These are phyloP conservation scores for Sogatella furcifera DNA, from an alignment of 1,140 invertebrate genomes.

Conservation along the genomic window DNA sequence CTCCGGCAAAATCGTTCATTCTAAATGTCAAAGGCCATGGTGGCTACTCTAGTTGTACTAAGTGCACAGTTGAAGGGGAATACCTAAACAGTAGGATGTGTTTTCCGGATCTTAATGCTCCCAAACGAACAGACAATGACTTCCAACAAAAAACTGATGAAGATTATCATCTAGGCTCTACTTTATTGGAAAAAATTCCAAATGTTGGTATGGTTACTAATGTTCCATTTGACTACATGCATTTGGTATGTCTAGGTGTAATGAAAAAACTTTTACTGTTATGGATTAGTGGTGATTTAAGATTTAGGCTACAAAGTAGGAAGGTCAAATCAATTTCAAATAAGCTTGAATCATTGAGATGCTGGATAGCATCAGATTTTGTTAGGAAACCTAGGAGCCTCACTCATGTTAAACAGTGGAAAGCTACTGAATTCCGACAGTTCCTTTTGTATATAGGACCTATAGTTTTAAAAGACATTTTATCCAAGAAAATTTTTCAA, in stretches of 20 bases:
- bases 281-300: constrained; percentile 20
- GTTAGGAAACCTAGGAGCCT: too few species aligned
- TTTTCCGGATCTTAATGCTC: constrained; percentile 18
- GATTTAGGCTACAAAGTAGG: too few species aligned
- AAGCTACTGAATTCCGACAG: too few species aligned
- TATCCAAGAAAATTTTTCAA: too few species aligned
- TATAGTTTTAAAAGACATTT: too few species aligned
- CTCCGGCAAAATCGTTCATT: constrained; percentile 33
- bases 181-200: not conserved
- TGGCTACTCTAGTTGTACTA: constrained; percentile 30
- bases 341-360: too few species aligned
- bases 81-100: constrained; percentile 16
- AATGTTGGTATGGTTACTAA: constrained; percentile 15
- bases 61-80: constrained; percentile 27
- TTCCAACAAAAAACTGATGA: not conserved
- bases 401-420: too few species aligned
- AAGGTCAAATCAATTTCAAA: too few species aligned
- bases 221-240: constrained; percentile 30
- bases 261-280: constrained; percentile 25
- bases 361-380: not conserved
- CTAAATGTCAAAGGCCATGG: constrained; percentile 28
- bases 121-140: not conserved
- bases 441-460: too few species aligned
- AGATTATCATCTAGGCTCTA: not conserved
- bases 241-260: constrained; percentile 29